Evolutionary conservation across 2,888 invertebrate species (phyloP), one percentile per base, ranked within the genome.

Genomic region (Nymphalis urticae): DNA sequence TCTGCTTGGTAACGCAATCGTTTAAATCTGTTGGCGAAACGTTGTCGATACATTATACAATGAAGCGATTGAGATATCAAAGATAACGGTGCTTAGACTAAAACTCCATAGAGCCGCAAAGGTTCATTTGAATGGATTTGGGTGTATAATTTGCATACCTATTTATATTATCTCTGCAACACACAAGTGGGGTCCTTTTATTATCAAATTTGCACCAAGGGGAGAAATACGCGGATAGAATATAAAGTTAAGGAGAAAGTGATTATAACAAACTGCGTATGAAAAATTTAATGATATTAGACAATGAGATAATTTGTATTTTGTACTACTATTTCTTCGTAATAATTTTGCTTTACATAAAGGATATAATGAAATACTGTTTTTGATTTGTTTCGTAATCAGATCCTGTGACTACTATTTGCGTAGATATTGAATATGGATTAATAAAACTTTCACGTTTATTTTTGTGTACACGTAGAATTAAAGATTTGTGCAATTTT

Each of bases 151-250:
- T 92, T 91, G 91, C 92, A 91, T 92, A 90, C 89, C 87, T 92
- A 92, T 92, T 92, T 92, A 90, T 91, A 92, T 92, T 92, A 92
- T 92, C 92, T 92, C 84, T 89, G 91, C 89, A 88, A 84, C 87
- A 89, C 92, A 91, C 92, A 90, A 90, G 89, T 88, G 87, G 87
- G 86, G 83, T 85, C 90, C 89, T 89, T 90, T 91, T 89, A 91
- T 92, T 92, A 91, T 90, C 90, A 88, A 92, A 92, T 87, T 92
- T 88, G 84, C 85, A 86, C 87, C 84, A 84, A 83, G 83, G 85
- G 90, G 86, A 88, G 72, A 74, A 24, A 75, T 73, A 75, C 80
- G 85, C 80, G 74, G 78, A n/a, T 77, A 79, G 92, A 91, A 92
- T 92, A 91, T 86, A 86, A 89, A 91, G 83, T 88, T 82, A 76